phyloP scores from a whole-genome alignment of 2,113 vertebrate species.

The Mystacornis crossleyi region DNA sequence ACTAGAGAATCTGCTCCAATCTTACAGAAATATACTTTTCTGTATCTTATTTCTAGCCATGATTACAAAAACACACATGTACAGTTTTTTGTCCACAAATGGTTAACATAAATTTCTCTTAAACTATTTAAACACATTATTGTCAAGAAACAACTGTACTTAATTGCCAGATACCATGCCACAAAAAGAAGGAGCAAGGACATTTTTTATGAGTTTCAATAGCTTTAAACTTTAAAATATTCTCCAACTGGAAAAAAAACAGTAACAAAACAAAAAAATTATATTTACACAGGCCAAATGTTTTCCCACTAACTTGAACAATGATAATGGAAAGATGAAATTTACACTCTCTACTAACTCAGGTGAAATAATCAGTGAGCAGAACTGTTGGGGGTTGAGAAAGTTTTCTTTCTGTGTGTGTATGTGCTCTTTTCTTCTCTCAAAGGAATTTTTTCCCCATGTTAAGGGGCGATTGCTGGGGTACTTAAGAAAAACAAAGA shows the following conservation, averaged over 20 bases:
- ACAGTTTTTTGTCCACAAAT: not conserved
- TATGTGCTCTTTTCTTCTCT: too few species aligned
- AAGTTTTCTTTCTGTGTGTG: too few species aligned
- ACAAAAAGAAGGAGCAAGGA: not conserved
- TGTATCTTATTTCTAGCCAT: not conserved
- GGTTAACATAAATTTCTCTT: not conserved
- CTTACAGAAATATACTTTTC: not conserved
- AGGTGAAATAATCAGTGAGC: not conserved
- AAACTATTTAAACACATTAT: not conserved
- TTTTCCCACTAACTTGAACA: not conserved
- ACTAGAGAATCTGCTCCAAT: not conserved
- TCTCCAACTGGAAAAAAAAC: not conserved
- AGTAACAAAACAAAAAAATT: not conserved
- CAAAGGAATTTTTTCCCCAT: too few species aligned
- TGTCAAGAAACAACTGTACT: not conserved
- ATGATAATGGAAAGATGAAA: not conserved
- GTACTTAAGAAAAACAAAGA: too few species aligned
- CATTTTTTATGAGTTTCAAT: not conserved
- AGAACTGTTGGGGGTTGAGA: too few species aligned
- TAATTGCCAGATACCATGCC: not conserved
- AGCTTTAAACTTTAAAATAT: not conserved
- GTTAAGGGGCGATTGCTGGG: too few species aligned
- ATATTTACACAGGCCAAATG: not conserved
- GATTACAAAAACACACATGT: not conserved
- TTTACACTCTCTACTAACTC: not conserved